A percentile compares a stretch with the other conserved stretches of the same genome.
These are phyloP conservation scores for Nezara viridula DNA, from an alignment of 2,888 invertebrate genomes.

Conservation along the genomic window DNA sequence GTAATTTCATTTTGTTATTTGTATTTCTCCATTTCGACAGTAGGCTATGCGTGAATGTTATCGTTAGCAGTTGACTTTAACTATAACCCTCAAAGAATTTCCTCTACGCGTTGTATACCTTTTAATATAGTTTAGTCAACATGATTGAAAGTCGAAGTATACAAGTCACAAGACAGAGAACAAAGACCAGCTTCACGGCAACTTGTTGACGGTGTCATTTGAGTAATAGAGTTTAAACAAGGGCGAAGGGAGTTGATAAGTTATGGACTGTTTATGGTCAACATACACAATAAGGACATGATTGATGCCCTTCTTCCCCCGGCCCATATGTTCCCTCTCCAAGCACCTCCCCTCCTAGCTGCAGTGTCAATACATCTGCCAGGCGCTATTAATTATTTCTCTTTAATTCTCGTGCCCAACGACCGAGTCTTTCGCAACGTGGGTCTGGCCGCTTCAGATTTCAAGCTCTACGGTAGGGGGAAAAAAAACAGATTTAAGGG, in stretches of 20 bases:
- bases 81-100: not conserved
- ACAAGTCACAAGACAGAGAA: not conserved
- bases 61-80: not conserved
- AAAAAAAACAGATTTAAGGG: not conserved
- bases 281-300: constrained; percentile 25
- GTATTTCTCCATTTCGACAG: too few species aligned
- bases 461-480: not conserved
- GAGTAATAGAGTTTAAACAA: constrained; percentile 58
- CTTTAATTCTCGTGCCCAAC: constrained; percentile 13
- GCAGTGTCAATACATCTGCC: constrained; percentile 27
- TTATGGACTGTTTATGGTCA: constrained; percentile 49
- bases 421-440: not conserved
- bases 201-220: constrained; percentile 55
- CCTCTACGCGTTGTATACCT: not conserved
- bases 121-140: not conserved
- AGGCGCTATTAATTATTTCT: constrained; percentile 21
- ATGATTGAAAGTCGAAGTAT: not conserved
- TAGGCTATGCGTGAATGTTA: not conserved
- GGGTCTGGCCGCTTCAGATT: not conserved
- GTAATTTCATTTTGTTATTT: too few species aligned
- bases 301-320: constrained; percentile 12
- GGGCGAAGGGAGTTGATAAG: constrained; percentile 26
- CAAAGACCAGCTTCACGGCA: not conserved
- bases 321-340: constrained; percentile 44
- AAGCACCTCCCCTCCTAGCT: not conserved